Conservation (phyloP, 2,888 invertebrate species). For the Blera fallax region DNA sequence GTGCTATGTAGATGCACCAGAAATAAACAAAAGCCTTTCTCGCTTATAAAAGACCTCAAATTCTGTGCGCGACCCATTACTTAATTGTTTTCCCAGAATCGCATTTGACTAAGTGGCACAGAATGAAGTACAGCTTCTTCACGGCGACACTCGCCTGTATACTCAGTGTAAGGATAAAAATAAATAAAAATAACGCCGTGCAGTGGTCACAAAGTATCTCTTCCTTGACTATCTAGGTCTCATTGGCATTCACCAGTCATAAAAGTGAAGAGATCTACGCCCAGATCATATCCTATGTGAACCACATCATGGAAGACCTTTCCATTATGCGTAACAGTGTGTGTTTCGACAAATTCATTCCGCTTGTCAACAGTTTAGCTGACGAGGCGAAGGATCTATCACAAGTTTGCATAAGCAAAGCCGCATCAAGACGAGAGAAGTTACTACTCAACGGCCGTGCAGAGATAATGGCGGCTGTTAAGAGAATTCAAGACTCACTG, state of each 20-base stretch:
- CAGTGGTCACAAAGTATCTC: neutral
- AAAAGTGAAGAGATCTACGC: neutral
- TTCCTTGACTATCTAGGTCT: neutral
- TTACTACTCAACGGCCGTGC: neutral
- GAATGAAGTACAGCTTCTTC: neutral
- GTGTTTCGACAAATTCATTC: conserved; percentile 28
- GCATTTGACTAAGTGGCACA: neutral
- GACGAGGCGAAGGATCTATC: neutral
- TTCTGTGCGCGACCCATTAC: neutral
- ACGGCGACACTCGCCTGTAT: neutral
- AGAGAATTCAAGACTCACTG: neutral
- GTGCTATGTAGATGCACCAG: too few relatives aligned
- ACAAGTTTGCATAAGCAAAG: neutral
- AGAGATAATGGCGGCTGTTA: neutral
- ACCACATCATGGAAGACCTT: neutral
- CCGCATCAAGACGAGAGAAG: neutral
- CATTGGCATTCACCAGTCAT: neutral
- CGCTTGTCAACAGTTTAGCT: neutral
- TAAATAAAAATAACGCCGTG: neutral
- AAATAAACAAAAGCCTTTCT: neutral
- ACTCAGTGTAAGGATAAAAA: neutral
- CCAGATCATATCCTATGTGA: neutral
- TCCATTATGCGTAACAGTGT: neutral
- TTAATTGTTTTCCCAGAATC: neutral
- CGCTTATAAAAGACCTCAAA: conserved; percentile 4